Evolutionary conservation across 2,888 invertebrate genomes (phyloP), one percentile per base, ranked within the genome.

Genomic region (Dicranocentrus wangi): DNA sequence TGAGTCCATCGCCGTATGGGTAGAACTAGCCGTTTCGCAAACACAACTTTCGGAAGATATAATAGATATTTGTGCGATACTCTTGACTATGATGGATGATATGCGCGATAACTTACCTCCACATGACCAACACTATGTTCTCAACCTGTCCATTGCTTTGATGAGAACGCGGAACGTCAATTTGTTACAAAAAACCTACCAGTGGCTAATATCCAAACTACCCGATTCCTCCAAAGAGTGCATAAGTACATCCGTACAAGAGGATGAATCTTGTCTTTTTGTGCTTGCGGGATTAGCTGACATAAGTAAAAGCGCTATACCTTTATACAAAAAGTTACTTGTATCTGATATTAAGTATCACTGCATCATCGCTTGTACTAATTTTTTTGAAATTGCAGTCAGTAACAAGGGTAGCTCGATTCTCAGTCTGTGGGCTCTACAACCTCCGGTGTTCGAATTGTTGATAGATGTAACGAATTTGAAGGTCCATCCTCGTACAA

Each of bases 371-470:
- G n/a, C n/a, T n/a, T n/a, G n/a, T n/a, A n/a, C n/a, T n/a, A n/a
- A n/a, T n/a, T n/a, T n/a, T n/a, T n/a, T n/a, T n/a, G n/a, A n/a
- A n/a, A n/a, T n/a, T n/a, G n/a, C 53, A 86, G 86, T 85, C 1
- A 78, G 79, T 15, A 85, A 84, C 70, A 85, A 84, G 65, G 71
- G 84, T 10, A 83, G 84, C 63, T 82, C 82, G 13, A 84, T 86
- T 32, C 51, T 86, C 15, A 78, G 81, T 43, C 42, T 85, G 23
- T 86, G 83, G 82, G 85, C 84, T 10, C 66, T 86, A 13, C 70
- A 84, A 51, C 86, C 86, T 13, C 61, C 85, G 2, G 80, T 86
- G 15, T 81, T 85, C 63, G 83, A 85, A 43, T 42, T 85, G 1
- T 60, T 86, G 5, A 71, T 84, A 28, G 47, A 68, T 25, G 39